Percentiles rank a stretch among this genome's conserved stretches.
These are phyloP conservation scores for Drymonia ruficornis DNA, from an alignment of 2,888 invertebrate species.

Conservation along the genomic window DNA sequence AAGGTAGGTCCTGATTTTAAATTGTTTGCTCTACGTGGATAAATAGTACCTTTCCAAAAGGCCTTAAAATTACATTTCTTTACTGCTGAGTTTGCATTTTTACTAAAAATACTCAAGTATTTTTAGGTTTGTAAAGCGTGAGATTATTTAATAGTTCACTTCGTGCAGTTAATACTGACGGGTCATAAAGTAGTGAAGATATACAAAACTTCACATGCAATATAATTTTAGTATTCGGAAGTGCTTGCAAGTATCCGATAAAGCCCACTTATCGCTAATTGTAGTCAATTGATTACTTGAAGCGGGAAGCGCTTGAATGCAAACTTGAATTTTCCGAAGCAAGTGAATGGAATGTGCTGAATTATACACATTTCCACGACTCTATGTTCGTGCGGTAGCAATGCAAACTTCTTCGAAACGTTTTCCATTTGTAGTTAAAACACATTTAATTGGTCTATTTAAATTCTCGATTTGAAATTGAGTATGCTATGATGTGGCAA, in stretches of 20 bases:
- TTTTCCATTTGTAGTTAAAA: constrained; percentile 25
- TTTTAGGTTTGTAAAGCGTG: too few relatives aligned
- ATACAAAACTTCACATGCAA: too few relatives aligned
- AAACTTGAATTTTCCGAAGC: constrained; percentile 31
- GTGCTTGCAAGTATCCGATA: constrained; percentile 7
- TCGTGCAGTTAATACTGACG: too few relatives aligned
- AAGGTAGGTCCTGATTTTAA: too few relatives aligned
- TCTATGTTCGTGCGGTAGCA: constrained; percentile 43
- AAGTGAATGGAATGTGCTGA: constrained; percentile 45
- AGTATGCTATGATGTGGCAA: not conserved
- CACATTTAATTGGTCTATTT: constrained; percentile 39
- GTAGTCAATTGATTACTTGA: constrained; percentile 35
- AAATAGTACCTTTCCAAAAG: too few relatives aligned
- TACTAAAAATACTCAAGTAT: too few relatives aligned
- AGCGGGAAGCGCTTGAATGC: constrained; percentile 33
- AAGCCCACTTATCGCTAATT: constrained; percentile 33
- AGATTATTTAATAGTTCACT: too few relatives aligned
- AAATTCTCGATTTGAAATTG: constrained; percentile 12
- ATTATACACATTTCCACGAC: constrained; percentile 38
- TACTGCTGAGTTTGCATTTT: too few relatives aligned
- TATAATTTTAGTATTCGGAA: not conserved
- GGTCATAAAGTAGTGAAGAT: too few relatives aligned
- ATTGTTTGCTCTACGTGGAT: too few relatives aligned
- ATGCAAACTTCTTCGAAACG: constrained; percentile 43
- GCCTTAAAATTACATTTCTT: too few relatives aligned